phyloP scores from a whole-genome alignment of 2,113 vertebrate genomes.

The Microtus oregoni region DNA sequence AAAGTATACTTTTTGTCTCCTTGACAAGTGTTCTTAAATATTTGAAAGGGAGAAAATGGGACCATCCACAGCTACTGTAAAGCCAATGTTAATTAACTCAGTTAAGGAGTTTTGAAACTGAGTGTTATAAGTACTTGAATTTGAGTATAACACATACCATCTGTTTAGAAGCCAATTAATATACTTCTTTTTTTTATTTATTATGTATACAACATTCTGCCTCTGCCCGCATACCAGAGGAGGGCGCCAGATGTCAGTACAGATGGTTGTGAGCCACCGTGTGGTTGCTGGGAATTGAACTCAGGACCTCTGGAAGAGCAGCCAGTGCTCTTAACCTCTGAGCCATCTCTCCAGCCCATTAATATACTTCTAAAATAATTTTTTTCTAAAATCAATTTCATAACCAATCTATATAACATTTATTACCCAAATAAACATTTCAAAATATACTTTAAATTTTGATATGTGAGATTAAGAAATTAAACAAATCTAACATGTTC shows the following conservation, averaged over 20 bases:
- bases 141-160: slow-evolving; percentile 11
- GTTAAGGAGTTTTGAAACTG: background rate
- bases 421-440: slow-evolving; percentile 27
- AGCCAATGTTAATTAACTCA: background rate
- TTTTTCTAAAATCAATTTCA: slow-evolving; percentile 3
- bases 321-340: too few relatives aligned
- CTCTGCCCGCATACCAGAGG: too few relatives aligned
- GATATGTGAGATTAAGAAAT: background rate
- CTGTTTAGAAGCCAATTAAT: slow-evolving; percentile 13
- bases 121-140: background rate
- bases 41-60: background rate
- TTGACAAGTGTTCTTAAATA: slow-evolving; percentile 14
- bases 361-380: background rate
- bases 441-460: slow-evolving; percentile 44
- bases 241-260: too few relatives aligned
- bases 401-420: slow-evolving; percentile 20
- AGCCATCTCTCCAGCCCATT: too few relatives aligned
- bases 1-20: background rate
- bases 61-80: background rate
- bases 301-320: too few relatives aligned
- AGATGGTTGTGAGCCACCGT: too few relatives aligned
- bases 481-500: slow-evolving; percentile 7
- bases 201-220: too few relatives aligned
- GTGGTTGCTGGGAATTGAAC: too few relatives aligned
- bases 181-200: too few relatives aligned